Percentiles rank a stretch among this genome's conserved stretches.
phyloP scores from a whole-genome alignment of 1,140 invertebrate genomes.

The Calliphora vicina region DNA sequence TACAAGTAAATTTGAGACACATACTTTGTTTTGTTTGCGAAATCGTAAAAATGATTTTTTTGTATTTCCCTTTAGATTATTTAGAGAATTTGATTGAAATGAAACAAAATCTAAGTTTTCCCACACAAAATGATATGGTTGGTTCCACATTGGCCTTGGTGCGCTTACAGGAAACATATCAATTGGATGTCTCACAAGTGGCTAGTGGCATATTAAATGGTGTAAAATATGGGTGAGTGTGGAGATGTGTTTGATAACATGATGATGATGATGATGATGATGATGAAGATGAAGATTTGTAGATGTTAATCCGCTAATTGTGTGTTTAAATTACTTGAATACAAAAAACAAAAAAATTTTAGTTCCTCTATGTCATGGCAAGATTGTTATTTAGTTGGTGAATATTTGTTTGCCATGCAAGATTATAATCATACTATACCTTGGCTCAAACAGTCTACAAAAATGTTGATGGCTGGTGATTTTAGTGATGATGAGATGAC shows the following conservation, averaged over 20 bases:
- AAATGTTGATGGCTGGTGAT: conserved; percentile 45
- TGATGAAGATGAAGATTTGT: not conserved
- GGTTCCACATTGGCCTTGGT: conserved; percentile 93
- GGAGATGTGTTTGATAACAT: not conserved
- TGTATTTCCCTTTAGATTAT: conserved; percentile 66
- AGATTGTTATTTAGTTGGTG: conserved; percentile 97
- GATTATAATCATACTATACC: conserved; percentile 91
- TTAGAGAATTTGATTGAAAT: conserved; percentile 75
- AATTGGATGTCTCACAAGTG: conserved; percentile 86
- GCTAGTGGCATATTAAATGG: conserved; percentile 89
- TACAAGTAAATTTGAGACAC: conserved; percentile 1
- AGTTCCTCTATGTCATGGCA: conserved; percentile 75
- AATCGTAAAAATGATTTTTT: not conserved
- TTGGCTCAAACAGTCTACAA: conserved; percentile 90
- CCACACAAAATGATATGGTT: conserved; percentile 86
- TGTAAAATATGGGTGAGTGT: conserved; percentile 78
- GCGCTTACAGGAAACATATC: conserved; percentile 95
- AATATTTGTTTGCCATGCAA: conserved; percentile 89
- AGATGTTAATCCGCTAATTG: not conserved
- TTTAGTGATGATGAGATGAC: conserved; percentile 45
- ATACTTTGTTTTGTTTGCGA: not conserved
- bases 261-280: no score
- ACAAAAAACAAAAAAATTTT: conserved; percentile 7
- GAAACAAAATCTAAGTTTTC: conserved; percentile 78
- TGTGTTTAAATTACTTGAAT: no score